These are phyloP conservation scores for Oncopodura yosiiana DNA, from an alignment of 1,140 invertebrate genomes.

Conservation along the genomic window DNA sequence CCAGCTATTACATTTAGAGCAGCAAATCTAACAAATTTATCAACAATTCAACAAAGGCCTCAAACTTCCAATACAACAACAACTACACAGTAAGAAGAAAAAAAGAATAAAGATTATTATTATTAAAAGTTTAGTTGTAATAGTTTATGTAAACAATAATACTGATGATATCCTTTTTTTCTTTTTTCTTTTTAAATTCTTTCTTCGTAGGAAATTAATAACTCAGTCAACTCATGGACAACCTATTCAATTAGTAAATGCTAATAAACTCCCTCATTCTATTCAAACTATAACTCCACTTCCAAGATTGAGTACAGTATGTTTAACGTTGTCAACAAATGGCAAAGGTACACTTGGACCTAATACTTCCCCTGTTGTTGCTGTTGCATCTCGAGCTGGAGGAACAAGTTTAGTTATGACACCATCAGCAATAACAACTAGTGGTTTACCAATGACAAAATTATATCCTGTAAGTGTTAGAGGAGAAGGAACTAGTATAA, in stretches of 20 bases:
- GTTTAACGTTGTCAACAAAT: conserved; percentile 31
- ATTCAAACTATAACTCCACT: conserved; percentile 28
- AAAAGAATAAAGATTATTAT: no score
- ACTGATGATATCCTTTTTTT: not conserved
- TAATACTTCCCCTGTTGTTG: conserved; percentile 27
- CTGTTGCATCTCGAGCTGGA: conserved; percentile 26
- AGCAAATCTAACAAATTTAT: conserved; percentile 21
- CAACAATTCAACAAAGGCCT: conserved; percentile 26
- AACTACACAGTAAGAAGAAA: conserved; percentile 26
- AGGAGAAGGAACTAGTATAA: no score
- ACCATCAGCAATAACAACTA: conserved; percentile 13
- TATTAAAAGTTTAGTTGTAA: not conserved
- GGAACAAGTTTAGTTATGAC: conserved; percentile 28
- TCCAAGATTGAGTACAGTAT: conserved; percentile 20
- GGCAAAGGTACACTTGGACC: conserved; percentile 21
- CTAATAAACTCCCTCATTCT: conserved; percentile 27
- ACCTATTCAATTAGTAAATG: conserved; percentile 33
- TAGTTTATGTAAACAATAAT: not conserved
- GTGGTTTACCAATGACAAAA: conserved; percentile 18
- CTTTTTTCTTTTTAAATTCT: conserved; percentile 1
- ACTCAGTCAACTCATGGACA: conserved; percentile 35
- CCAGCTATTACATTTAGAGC: conserved; percentile 29
- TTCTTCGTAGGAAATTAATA: conserved; percentile 34
- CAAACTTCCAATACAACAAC: conserved; percentile 12
- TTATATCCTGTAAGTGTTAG: not conserved